Conservation (phyloP, 2,797 vertebrate genomes). For the Falco biarmicus region DNA sequence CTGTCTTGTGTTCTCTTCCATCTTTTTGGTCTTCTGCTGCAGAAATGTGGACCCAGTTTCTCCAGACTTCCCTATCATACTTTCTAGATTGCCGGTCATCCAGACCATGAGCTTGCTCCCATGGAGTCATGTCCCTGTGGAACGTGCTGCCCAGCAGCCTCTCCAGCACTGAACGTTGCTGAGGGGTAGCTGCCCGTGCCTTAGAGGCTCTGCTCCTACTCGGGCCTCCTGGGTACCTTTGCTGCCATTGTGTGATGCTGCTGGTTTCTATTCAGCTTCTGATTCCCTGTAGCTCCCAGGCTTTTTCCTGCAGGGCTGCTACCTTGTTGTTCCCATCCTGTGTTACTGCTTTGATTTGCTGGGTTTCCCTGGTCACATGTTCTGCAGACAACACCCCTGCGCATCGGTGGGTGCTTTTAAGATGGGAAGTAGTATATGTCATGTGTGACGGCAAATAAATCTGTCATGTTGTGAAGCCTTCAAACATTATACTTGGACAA, state of each 20-base stretch:
- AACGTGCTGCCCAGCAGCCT: rapidly evolving
- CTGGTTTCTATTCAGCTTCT: neutral
- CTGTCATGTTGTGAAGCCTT: neutral
- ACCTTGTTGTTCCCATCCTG: neutral
- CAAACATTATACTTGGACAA: too few relatives aligned
- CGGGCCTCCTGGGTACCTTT: neutral
- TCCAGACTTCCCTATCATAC: neutral
- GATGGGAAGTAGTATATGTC: neutral
- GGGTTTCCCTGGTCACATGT: neutral
- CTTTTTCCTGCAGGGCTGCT: neutral
- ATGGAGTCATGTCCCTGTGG: neutral
- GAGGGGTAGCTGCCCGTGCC: neutral
- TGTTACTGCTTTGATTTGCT: neutral
- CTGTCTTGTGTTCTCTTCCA: neutral
- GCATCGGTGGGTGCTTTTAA: neutral
- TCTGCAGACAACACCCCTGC: neutral
- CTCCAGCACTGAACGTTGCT: neutral
- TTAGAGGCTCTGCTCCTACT: neutral
- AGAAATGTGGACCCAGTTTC: neutral
- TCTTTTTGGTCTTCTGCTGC: neutral
- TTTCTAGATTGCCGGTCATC: neutral
- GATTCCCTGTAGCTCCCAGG: neutral
- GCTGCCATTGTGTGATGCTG: neutral
- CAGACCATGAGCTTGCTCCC: neutral
- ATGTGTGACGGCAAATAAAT: neutral